Evolutionary conservation across 2,888 invertebrate species (phyloP).

Genomic region (Scaptodrosophila latifasciaeformis): DNA sequence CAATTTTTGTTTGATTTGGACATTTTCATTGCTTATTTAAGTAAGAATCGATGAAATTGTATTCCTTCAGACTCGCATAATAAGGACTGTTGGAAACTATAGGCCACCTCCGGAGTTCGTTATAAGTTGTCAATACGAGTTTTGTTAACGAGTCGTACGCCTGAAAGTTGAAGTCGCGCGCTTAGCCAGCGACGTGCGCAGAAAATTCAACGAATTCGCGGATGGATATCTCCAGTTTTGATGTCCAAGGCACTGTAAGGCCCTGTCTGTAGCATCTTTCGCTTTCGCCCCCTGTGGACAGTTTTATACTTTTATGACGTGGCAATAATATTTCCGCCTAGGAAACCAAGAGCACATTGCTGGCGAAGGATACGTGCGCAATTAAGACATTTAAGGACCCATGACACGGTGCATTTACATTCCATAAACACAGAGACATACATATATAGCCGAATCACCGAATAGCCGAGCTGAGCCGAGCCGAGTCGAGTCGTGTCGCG

Average conservation of each 20-base stretch:
- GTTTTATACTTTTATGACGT: constrained; percentile 73
- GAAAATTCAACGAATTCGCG: constrained; percentile 60
- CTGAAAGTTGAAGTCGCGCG: constrained; percentile 54
- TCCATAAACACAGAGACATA: constrained; percentile 61
- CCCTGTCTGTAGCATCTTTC: constrained; percentile 7
- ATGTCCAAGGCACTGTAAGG: constrained; percentile 10
- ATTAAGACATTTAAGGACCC: constrained; percentile 71
- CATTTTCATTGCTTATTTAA: too few relatives aligned
- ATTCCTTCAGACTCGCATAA: too few relatives aligned
- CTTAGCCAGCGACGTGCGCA: too few relatives aligned
- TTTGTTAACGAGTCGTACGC: constrained; percentile 56
- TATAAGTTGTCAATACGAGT: constrained; percentile 37
- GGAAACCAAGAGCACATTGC: constrained; percentile 57
- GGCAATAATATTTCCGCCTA: constrained; percentile 72
- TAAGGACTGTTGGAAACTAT: constrained; percentile 47
- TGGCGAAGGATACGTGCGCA: constrained; percentile 64
- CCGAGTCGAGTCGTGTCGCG: constrained; percentile 54
- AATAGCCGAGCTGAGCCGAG: too few relatives aligned
- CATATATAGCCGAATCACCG: too few relatives aligned
- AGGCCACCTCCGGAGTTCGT: constrained; percentile 51
- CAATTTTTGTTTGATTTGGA: too few relatives aligned
- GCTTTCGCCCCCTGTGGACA: constrained; percentile 61
- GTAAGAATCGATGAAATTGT: too few relatives aligned
- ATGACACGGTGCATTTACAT: constrained; percentile 70
- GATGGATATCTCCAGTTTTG: constrained; percentile 42